Percentiles rank a stretch among this genome's conserved stretches.
Conservation (phyloP, 2,113 vertebrate genomes). For the Ceuthmochares aereus region DNA sequence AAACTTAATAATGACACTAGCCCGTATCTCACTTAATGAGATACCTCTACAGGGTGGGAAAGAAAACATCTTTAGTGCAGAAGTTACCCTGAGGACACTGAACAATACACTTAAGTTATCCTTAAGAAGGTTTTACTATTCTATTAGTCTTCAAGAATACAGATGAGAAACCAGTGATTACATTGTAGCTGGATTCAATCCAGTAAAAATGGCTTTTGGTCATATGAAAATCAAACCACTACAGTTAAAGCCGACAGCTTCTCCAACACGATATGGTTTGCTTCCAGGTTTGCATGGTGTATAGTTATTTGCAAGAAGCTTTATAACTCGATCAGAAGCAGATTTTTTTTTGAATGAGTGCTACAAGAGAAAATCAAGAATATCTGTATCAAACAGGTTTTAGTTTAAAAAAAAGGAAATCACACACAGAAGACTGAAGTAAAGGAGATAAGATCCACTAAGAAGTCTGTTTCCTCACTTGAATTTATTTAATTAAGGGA, state of each 20-base stretch:
- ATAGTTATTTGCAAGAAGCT: not conserved
- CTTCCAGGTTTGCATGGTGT: not conserved
- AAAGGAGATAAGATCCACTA: not conserved
- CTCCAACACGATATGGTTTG: not conserved
- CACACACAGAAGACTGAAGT: not conserved
- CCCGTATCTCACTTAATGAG: slow-evolving; percentile 79
- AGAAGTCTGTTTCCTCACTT: not conserved
- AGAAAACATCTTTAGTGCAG: slow-evolving; percentile 73
- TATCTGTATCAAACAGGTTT: not conserved
- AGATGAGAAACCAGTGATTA: slow-evolving; percentile 64
- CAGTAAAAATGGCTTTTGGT: slow-evolving; percentile 67
- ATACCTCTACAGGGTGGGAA: slow-evolving; percentile 73
- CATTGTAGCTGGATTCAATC: slow-evolving; percentile 59
- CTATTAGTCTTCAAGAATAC: slow-evolving; percentile 74
- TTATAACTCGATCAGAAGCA: slow-evolving; percentile 19
- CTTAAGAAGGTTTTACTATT: slow-evolving; percentile 77
- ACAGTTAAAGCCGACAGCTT: slow-evolving; percentile 27
- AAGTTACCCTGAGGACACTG: slow-evolving; percentile 75
- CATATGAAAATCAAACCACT: slow-evolving; percentile 67
- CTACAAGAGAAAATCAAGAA: not conserved
- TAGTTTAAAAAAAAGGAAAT: not conserved
- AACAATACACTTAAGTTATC: slow-evolving; percentile 73
- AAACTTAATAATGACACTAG: slow-evolving; percentile 85
- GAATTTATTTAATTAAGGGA: not conserved
- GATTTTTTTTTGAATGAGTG: not conserved